Evolutionary conservation across 2,113 vertebrate species (phyloP).

Genomic region (Irena cyanogastra): DNA sequence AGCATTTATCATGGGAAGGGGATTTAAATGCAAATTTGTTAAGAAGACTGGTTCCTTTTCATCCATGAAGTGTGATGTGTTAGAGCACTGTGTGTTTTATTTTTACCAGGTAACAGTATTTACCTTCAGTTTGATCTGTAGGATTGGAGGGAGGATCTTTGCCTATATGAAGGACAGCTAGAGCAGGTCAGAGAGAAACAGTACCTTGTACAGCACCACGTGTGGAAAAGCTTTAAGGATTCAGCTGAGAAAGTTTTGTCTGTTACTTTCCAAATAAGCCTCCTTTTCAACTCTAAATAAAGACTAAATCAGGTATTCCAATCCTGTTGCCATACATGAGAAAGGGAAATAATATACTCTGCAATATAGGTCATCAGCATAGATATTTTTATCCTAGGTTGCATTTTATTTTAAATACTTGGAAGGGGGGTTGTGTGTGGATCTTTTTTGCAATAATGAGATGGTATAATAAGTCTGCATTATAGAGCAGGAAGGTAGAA

Average conservation of each 20-base stretch:
- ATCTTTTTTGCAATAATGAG: background rate
- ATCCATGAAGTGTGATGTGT: background rate
- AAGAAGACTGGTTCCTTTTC: background rate
- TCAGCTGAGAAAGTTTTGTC: background rate
- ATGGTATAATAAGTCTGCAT: background rate
- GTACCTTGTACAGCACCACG: accelerated
- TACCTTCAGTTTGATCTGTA: background rate
- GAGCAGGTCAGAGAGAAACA: background rate
- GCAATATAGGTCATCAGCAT: conserved; percentile 1
- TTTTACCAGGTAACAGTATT: background rate
- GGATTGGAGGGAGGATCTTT: background rate
- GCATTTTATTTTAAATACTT: conserved; percentile 14
- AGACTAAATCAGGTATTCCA: conserved; percentile 12
- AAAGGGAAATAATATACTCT: background rate
- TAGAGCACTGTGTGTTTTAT: background rate
- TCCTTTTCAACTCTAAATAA: background rate
- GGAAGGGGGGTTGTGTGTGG: background rate
- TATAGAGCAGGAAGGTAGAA: background rate
- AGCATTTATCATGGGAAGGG: background rate
- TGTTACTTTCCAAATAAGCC: background rate
- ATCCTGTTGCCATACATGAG: background rate
- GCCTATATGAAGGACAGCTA: background rate
- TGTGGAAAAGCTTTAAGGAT: background rate
- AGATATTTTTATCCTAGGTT: conserved; percentile 24
- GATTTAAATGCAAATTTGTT: background rate